phyloP scores from a whole-genome alignment of 2,888 invertebrate species.

The Onchidella celtica region DNA sequence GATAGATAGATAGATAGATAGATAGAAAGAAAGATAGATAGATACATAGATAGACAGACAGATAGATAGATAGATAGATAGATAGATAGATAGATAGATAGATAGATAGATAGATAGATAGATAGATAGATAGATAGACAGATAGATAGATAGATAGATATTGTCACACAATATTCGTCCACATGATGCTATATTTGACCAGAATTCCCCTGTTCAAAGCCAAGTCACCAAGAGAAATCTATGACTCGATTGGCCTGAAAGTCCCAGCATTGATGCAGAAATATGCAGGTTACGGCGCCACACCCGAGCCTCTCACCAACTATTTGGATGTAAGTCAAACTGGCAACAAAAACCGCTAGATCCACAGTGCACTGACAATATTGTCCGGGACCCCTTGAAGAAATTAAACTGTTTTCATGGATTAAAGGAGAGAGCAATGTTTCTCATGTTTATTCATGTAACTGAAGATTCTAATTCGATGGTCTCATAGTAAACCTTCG shows the following conservation, averaged over 20 bases:
- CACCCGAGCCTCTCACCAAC: slow-evolving; percentile 43
- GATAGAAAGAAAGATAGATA: neutral
- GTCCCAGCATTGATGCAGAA: slow-evolving; percentile 80
- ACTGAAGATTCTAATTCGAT: too few relatives aligned
- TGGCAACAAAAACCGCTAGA: too few relatives aligned
- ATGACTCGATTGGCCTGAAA: slow-evolving; percentile 90
- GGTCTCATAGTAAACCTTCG: too few relatives aligned
- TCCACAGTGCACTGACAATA: too few relatives aligned
- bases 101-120: neutral
- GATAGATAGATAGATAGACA: neutral
- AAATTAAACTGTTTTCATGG: too few relatives aligned
- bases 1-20: too few relatives aligned
- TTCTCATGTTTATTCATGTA: too few relatives aligned
- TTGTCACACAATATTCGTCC: too few relatives aligned
- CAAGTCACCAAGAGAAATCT: slow-evolving; percentile 85
- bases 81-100: neutral
- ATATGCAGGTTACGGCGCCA: slow-evolving; percentile 63
- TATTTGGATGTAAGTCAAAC: slow-evolving; percentile 48
- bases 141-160: neutral
- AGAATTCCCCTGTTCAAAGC: slow-evolving; percentile 87
- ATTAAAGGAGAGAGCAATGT: too few relatives aligned
- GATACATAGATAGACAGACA: neutral
- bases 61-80: neutral
- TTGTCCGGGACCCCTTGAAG: too few relatives aligned
- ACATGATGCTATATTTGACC: too few relatives aligned